Base-by-base conservation (phyloP, 2,113 vertebrate genomes). In the Cygnus buccinator region DNA sequence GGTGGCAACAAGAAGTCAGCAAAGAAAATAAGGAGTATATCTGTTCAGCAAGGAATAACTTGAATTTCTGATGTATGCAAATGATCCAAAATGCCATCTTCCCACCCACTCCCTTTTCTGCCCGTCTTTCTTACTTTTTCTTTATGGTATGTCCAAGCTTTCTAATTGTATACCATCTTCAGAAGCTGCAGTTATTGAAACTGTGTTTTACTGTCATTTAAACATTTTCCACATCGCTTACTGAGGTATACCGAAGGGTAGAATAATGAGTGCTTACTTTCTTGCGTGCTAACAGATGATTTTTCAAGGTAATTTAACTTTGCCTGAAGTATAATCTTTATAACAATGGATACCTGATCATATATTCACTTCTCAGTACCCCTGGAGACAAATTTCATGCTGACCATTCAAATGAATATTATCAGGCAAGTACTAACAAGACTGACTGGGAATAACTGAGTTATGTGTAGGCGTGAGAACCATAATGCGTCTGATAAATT, bases 401-500 rank as follows among this genome's bases (percentile, higher is more conserved):
- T 96, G 82, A 85, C 85, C 93, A 25, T 94, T 80, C 86, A 77
- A 95, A 91, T 83, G 58, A 86, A 43, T 88, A 58, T 76, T 84
- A 74, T 63, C 70, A 35, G 80, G 52, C 86, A 94, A 93, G 84
- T 91, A 74, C 71, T 91, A 85, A 77, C 92, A 97, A 92, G 86
- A 77, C 88, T 86, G 65, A 83, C 93, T 92, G 31, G 41, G 76
- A 92, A 93, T 95, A 91, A 54, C 26, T 54, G 85, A 79, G 75
- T 68, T 72, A 22, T 31, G 26, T 39, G 89, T 94, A 77, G 94
- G 92, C 10, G 37, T 95, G 84, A 95, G 93, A 97, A 95, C 31
- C 79, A 43, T 91, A 80, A 89, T 65, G 63, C 85, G 57, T 93
- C 79, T 93, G 86, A 95, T 96, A 96, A 94, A 96, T 97, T 97